These are phyloP conservation scores for Ambastaia sidthimunki DNA, from an alignment of 2,797 vertebrate genomes.

Conservation along the genomic window DNA sequence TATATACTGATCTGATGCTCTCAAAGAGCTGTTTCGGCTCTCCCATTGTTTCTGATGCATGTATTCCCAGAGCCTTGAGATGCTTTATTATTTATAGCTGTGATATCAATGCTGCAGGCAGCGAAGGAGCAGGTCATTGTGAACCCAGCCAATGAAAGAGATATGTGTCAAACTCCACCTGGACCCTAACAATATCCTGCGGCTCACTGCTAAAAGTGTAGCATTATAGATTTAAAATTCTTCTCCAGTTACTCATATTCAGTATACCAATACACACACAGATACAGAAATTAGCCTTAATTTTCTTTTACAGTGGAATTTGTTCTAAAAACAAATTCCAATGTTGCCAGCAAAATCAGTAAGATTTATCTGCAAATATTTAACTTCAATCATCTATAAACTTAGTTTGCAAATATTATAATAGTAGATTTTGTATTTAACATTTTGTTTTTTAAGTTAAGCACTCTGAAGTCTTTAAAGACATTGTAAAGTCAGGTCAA, in stretches of 20 bases:
- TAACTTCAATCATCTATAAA: background rate
- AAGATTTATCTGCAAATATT: background rate
- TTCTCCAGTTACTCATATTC: background rate
- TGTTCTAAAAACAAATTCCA: too few relatives aligned
- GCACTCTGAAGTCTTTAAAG: too few relatives aligned
- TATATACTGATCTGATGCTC: conserved; percentile 65
- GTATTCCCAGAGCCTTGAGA: conserved; percentile 63
- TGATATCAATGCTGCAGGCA: conserved; percentile 64
- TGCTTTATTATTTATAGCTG: conserved; percentile 74
- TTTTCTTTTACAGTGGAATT: too few relatives aligned
- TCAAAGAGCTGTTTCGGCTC: conserved; percentile 56
- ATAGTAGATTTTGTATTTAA: too few relatives aligned
- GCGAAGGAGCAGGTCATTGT: conserved; percentile 62
- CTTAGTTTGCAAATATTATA: background rate
- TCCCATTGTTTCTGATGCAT: conserved; percentile 68
- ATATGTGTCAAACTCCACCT: conserved; percentile 69
- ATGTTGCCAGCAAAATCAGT: too few relatives aligned
- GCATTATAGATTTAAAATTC: background rate
- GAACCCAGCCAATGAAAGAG: conserved; percentile 65
- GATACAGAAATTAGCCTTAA: too few relatives aligned
- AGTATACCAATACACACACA: too few relatives aligned
- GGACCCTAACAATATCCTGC: conserved; percentile 53
- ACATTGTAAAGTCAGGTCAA: background rate
- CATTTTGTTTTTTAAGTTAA: too few relatives aligned
- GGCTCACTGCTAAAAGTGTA: conserved; percentile 48